Evolutionary conservation across 2,888 invertebrate genomes (phyloP), one percentile per base, ranked within the genome.

Genomic region (Aspidiotus destructor): DNA sequence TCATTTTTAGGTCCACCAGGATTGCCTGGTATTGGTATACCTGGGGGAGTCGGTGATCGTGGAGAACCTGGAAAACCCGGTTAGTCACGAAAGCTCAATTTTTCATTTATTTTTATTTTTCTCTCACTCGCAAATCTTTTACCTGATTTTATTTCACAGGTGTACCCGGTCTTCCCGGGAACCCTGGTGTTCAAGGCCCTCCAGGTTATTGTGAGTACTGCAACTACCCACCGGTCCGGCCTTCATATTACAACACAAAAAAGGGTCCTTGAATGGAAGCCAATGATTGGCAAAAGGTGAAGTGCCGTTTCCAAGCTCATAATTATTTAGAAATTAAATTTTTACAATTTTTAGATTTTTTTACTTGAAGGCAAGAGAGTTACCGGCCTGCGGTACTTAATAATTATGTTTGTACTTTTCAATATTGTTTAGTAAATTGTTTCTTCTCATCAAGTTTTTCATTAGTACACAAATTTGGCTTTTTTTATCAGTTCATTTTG

Each of bases 51-150:
- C 53, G 92, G 92, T 1, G 86, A 86, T 71, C 80, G 88, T 75
- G 91, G 91, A 9, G 86, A 87, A 73, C 78, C 85, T 7, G 91
- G 90, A 61, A 79, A 84, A 77, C 82, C 85, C 78, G 89, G 88
- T 86, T 63, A 1, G 15, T 54, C 15, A 16, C 11, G 41, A 7
- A 6, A 48, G 48, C 48, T 48, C 0, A 41, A 53, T 11, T 15
- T 28, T 9, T 53, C 1, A 53, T 13, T 28, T 28, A 1, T 42
- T 41, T 10, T 41, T 64, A 10, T 40, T 41, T 11, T 53, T 64
- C 41, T n/a, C 8, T 58, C 10, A 41, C n/a, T 2, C 8, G 10
- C 16, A 41, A 16, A 16, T 11, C 5, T 2, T 6, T 57, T 3
- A 3, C 28, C 28, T 28, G 28, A 48, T 48, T 48, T 11, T 61